These are phyloP conservation scores for Prorops nasuta DNA, from an alignment of 1,140 invertebrate species.

Conservation along the genomic window DNA sequence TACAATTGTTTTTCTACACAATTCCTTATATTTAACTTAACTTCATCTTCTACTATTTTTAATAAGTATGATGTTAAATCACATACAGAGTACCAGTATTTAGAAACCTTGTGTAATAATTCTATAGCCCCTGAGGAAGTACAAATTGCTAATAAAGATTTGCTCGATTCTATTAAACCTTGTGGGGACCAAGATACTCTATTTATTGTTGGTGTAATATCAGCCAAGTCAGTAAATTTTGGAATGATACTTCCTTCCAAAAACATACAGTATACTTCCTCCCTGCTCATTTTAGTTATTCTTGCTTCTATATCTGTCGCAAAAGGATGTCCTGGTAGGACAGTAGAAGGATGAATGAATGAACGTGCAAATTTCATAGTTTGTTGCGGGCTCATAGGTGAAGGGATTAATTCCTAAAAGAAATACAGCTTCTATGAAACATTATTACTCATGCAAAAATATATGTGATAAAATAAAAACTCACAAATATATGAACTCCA, in stretches of 20 bases:
- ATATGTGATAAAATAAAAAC: slow-evolving; percentile 14
- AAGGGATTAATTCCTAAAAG: slow-evolving; percentile 43
- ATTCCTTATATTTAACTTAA: slow-evolving; percentile 9
- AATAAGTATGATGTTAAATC: slow-evolving; percentile 32
- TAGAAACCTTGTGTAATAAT: slow-evolving; percentile 33
- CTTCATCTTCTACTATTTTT: slow-evolving; percentile 24
- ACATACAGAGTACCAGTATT: slow-evolving; percentile 39
- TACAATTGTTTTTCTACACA: slow-evolving; percentile 8
- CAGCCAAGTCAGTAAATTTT: slow-evolving; percentile 27
- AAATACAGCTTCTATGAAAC: background rate
- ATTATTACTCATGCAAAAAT: background rate
- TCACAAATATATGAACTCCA: slow-evolving; percentile 49
- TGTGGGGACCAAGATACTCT: slow-evolving; percentile 44
- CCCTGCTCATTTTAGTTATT: slow-evolving; percentile 32
- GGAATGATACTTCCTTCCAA: slow-evolving; percentile 41
- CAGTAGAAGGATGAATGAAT: slow-evolving; percentile 39
- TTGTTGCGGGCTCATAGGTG: slow-evolving; percentile 32
- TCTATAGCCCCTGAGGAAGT: slow-evolving; percentile 44
- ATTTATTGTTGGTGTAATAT: slow-evolving; percentile 27
- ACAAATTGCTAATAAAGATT: slow-evolving; percentile 41
- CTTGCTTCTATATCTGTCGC: slow-evolving; percentile 20
- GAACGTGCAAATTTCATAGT: slow-evolving; percentile 39
- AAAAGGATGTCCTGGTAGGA: slow-evolving; percentile 30
- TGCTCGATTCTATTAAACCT: slow-evolving; percentile 33
- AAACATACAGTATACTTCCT: slow-evolving; percentile 39